Evolutionary conservation across 1,140 invertebrate species (phyloP), one percentile per base, ranked within the genome.

Genomic region (Spodoptera frugiperda): DNA sequence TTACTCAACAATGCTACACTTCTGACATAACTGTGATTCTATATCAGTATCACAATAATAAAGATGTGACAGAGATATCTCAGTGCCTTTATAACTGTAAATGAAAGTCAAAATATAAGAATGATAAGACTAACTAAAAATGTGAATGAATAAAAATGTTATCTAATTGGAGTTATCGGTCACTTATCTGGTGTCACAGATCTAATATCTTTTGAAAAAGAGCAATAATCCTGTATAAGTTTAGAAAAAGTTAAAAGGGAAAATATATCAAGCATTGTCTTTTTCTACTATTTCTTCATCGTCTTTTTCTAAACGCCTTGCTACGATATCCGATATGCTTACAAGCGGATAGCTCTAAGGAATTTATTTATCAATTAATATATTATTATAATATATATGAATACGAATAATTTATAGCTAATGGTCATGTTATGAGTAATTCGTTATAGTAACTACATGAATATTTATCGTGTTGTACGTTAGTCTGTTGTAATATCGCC

Each of bases 1-100:
- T 72, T 72, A 72, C 12, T 11, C 57, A 48, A 59, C 12, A 72
- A 57, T 72, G 15, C 12, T 59, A 57, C 57, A 15, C n/a, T 72
- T 55, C 15, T 55, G 70, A 72, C 12, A 72, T 11, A 72, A 57
- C 70, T 44, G 14, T 70, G 46, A 33, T 21, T 72, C 17, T 17
- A 2, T 71, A 54, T 17, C 12, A 11, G 11, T 55, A 44, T 5
- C 17, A 57, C 33, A 72, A 57, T 39, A 33, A 55, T 46, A 54
- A 11, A 12, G 17, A 21, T 57, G n/a, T 39, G 53, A 21, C 33
- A 17, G 6, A 21, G 44, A 67, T 67, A 67, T n/a, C 9, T 49
- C 8, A 25, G 14, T 49, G 21, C 8, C 12, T 4, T 2, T 5
- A 12, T 44, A 63, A 44, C 15, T 12, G n/a, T 21, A 11, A 14